phyloP scores from a whole-genome alignment of 1,140 invertebrate genomes.

The Cydia strobilella region DNA sequence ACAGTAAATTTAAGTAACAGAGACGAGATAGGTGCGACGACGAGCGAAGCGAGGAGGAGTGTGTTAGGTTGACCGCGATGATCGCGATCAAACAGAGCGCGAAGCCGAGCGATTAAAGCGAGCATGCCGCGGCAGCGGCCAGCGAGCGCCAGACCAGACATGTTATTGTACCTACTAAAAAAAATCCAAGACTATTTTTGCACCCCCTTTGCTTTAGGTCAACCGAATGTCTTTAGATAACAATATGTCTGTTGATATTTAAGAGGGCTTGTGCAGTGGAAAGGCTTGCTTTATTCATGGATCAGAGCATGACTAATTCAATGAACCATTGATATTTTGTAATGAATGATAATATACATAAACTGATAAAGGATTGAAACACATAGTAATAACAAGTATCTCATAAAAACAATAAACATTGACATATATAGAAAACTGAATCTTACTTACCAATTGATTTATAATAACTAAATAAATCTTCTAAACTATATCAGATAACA shows the following conservation, averaged over 20 bases:
- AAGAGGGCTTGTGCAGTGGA: background rate
- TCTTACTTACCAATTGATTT: conserved; percentile 6
- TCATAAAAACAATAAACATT: background rate
- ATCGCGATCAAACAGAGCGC: too few relatives aligned
- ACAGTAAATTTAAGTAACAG: too few relatives aligned
- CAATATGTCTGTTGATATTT: background rate
- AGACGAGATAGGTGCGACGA: too few relatives aligned
- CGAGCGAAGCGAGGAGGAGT: too few relatives aligned
- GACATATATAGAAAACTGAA: background rate
- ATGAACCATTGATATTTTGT: conserved; percentile 4
- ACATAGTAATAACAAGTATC: background rate
- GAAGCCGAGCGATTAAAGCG: too few relatives aligned
- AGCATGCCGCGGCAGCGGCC: too few relatives aligned
- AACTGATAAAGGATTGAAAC: background rate
- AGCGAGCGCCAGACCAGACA: too few relatives aligned
- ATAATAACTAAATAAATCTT: background rate
- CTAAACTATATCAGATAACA: conserved; percentile 41
- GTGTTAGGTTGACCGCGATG: too few relatives aligned
- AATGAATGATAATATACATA: background rate
- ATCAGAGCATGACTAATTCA: background rate
- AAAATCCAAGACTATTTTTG: too few relatives aligned
- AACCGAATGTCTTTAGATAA: background rate
- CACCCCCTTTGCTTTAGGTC: too few relatives aligned
- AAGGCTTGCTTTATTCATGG: background rate
- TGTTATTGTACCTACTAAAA: too few relatives aligned